Base-by-base conservation (phyloP, 2,797 vertebrate species). In the Gastrophryne carolinensis region DNA sequence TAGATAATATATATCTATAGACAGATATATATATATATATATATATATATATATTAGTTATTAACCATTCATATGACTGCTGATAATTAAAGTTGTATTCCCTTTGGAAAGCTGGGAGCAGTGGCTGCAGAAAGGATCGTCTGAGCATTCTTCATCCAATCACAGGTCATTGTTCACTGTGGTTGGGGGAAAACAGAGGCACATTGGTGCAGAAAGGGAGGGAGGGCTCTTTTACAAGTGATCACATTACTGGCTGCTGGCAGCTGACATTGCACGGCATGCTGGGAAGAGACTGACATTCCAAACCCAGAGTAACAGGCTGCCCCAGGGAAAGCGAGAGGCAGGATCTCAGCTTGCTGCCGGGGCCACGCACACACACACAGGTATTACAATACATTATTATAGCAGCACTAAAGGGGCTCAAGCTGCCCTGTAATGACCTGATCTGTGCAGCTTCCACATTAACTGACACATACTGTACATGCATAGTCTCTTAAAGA, bases 211-310 rank as follows among this genome's bases (percentile, higher is more conserved):
- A 21, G 13, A 47, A 19, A 41, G 26, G 17, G 54, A 3, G 34
- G 60, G 60, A 34, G 67, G 64, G 60, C 57, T 24, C 57, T 4
- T 17, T 29, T 27, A 2, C 19, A 23, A 27, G 60, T 47, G 44
- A 50, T 78, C 60, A 37, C 15, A 30, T 78, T 71, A 70, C 74
- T 17, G 19, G 15, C 29, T 10, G 5, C 26, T 37, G 57, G 47
- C 39, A 47, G n/a, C 4, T 30, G 65, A 9, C n/a, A 21, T 26
- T 8, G 34, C 23, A 32, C 17, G 56, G 58, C 56, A 77, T 64
- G 19, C 66, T 58, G 75, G 67, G 67, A 72, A 17, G 58, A 32
- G 34, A 9, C 5, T 30, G 8, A 12, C 15, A 34, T 19, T 9
- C 29, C 27, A 47, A 58, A 8, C 44, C 29, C 26, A 13, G 41